A percentile compares a stretch with the other conserved stretches of the same genome.
These are phyloP conservation scores for Tridacna crocea DNA, from an alignment of 2,888 invertebrate genomes.

Conservation along the genomic window DNA sequence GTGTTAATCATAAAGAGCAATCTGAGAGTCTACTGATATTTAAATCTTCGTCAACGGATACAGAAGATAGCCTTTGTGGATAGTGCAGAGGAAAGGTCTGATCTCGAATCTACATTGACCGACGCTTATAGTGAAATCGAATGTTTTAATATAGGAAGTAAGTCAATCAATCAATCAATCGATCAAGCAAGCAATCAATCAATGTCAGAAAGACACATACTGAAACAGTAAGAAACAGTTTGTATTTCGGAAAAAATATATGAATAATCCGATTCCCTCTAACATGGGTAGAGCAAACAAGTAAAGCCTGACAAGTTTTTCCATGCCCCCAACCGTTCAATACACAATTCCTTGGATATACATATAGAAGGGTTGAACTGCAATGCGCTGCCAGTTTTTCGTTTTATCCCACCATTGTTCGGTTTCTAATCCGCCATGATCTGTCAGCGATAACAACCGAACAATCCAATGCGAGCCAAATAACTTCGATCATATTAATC, in stretches of 20 bases:
- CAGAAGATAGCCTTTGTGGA: too few species aligned
- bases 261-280: not conserved
- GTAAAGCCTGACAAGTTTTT: not conserved
- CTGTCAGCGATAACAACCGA: conserved; percentile 23
- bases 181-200: not conserved
- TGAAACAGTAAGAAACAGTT: too few species aligned
- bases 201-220: not conserved
- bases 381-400: conserved; percentile 7
- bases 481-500: conserved; percentile 21
- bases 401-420: conserved; percentile 2
- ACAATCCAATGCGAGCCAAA: conserved; percentile 24
- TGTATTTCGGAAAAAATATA: too few species aligned
- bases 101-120: too few species aligned
- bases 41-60: too few species aligned
- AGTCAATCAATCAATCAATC: not conserved
- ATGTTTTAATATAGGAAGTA: too few species aligned
- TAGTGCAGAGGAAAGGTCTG: too few species aligned
- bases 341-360: conserved; percentile 25
- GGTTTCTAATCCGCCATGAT: conserved; percentile 23
- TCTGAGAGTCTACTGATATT: too few species aligned
- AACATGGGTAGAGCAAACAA: not conserved
- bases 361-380: conserved; percentile 18
- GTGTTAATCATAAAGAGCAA: not conserved
- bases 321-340: conserved; percentile 17
- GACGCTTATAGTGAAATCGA: too few species aligned